Conservation (phyloP, 2,113 vertebrate genomes). For the Motacilla tschutschensis region DNA sequence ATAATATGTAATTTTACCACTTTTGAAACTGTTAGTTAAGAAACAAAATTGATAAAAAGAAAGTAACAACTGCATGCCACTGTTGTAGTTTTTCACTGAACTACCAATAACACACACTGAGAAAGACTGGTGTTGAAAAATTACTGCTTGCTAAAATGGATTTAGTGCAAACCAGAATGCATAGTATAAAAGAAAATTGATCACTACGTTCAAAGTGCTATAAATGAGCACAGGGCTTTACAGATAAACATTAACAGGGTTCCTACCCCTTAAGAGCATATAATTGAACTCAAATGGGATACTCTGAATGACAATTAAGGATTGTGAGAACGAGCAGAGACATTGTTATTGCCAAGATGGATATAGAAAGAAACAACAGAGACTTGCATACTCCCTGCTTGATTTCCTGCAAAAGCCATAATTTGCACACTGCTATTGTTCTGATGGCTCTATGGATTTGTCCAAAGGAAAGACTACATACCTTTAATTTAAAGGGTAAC, state of each 20-base stretch:
- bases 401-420: conserved; percentile 12
- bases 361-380: conserved; percentile 23
- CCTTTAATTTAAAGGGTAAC: conserved; percentile 30
- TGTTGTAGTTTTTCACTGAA: conserved; percentile 18
- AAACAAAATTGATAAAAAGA: conserved; percentile 29
- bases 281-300: conserved; percentile 55
- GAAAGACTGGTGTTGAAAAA: conserved; percentile 41
- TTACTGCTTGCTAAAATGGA: conserved; percentile 44
- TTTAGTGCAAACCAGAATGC: conserved; percentile 27
- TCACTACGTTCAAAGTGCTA: conserved; percentile 38
- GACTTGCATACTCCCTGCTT: neutral
- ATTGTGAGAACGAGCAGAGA: conserved; percentile 42
- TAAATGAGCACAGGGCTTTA: conserved; percentile 48
- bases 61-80: conserved; percentile 5
- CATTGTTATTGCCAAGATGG: conserved; percentile 43
- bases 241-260: conserved; percentile 55
- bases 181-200: conserved; percentile 46
- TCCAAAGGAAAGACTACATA: conserved; percentile 40
- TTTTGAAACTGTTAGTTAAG: conserved; percentile 27
- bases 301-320: conserved; percentile 40
- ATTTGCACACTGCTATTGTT: conserved; percentile 26
- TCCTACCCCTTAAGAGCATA: conserved; percentile 42
- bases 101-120: conserved; percentile 27
- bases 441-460: neutral
- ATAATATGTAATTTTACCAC: neutral